These are phyloP conservation scores for Drosophila baimaii DNA, from an alignment of 1,140 invertebrate genomes.

Conservation along the genomic window DNA sequence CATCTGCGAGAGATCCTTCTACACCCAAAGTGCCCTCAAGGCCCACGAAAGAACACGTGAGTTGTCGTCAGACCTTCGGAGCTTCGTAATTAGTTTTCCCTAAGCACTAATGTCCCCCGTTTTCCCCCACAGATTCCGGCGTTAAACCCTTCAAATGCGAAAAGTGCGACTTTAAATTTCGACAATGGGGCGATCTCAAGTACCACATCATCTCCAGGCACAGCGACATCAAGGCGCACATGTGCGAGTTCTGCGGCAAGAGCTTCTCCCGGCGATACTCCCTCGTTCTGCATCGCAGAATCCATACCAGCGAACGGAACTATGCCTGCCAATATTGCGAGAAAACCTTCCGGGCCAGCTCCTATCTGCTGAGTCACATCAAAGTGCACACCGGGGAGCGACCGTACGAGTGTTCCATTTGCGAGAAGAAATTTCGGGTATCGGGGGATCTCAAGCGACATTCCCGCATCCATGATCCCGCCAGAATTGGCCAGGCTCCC, in stretches of 20 bases:
- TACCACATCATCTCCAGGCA: constrained; percentile 95
- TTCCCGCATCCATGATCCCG: constrained; percentile 89
- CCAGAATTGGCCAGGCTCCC: neutral
- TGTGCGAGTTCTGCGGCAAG: constrained; percentile 96
- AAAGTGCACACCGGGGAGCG: constrained; percentile 96
- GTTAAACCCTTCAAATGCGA: constrained; percentile 93
- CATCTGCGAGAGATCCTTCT: constrained; percentile 90
- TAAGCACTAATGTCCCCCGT: neutral
- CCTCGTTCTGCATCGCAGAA: constrained; percentile 94
- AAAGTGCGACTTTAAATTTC: constrained; percentile 89
- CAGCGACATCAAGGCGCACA: constrained; percentile 91
- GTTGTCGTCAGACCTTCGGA: neutral
- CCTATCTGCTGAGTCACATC: constrained; percentile 93
- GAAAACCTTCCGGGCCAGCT: constrained; percentile 92
- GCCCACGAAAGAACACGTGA: constrained; percentile 88
- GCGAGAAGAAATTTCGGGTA: constrained; percentile 93
- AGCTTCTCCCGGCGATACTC: constrained; percentile 97
- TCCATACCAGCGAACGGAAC: constrained; percentile 95
- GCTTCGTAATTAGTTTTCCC: neutral
- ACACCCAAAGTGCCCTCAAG: constrained; percentile 91
- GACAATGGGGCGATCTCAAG: constrained; percentile 95
- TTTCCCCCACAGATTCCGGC: constrained; percentile 86
- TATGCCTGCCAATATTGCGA: constrained; percentile 94
- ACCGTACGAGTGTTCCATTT: constrained; percentile 91
- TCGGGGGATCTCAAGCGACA: constrained; percentile 95